phyloP scores from a whole-genome alignment of 2,888 invertebrate genomes.

The Pecten maximus region DNA sequence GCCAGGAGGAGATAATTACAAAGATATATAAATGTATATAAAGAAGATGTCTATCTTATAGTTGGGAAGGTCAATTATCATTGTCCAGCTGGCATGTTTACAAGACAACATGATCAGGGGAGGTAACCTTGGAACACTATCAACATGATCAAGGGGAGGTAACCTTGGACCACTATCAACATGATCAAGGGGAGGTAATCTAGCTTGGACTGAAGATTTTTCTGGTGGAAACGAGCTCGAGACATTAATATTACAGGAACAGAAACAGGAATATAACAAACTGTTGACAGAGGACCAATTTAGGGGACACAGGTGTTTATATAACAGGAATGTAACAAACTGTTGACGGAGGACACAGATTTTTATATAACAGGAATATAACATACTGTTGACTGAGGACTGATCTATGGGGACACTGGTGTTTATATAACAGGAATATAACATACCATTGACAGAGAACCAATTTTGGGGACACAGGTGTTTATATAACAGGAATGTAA shows the following conservation, averaged over 20 bases:
- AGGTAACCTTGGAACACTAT: too few species aligned
- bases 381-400: neutral
- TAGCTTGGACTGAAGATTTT: too few species aligned
- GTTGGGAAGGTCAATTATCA: too few species aligned
- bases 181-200: neutral
- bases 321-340: too few species aligned
- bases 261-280: constrained; percentile 44
- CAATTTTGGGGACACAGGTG: neutral
- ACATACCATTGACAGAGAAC: constrained; percentile 58
- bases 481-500: neutral
- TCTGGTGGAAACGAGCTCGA: too few species aligned
- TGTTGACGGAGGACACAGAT: neutral
- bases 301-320: neutral
- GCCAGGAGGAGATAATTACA: too few species aligned
- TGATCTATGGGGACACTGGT: neutral
- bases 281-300: constrained; percentile 51
- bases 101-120: too few species aligned
- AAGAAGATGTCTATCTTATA: too few species aligned
- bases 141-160: too few species aligned
- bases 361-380: neutral
- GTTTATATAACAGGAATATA: neutral
- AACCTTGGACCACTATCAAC: too few species aligned
- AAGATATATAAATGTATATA: too few species aligned
- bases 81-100: too few species aligned
- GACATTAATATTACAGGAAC: neutral